Evolutionary conservation across 2,113 vertebrate genomes (phyloP), one percentile per base, ranked within the genome.

Genomic region (Pteropus alecto): DNA sequence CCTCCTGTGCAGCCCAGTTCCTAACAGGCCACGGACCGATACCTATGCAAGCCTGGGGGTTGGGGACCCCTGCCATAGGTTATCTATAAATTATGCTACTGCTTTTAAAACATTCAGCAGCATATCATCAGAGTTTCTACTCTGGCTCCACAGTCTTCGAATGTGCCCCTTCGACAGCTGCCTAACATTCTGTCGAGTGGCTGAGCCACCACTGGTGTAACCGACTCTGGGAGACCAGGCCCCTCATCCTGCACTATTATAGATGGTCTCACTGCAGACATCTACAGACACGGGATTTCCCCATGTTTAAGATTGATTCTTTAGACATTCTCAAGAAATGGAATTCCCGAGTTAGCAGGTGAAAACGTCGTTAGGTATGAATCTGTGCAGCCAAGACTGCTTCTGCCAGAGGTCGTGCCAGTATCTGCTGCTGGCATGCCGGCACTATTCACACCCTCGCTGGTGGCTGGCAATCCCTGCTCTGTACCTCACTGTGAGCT

Each of bases 191-290:
- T 1, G 28, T 28, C 6, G 0, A 21, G 38, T 4, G 60, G 78
- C 73, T 58, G 48, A 16, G 43, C 6, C 9, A 10, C 35, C 63
- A 33, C 18, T 6, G n/a, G 2, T 0, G 0, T 46, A 48, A 58
- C 38, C 18, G 2, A 5, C 35, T 11, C 0, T 14, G 33, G 35
- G 7, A 2, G 0, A 30, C 0, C 1, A 0, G 12, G 54, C 21
- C 38, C 67, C 73, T 35, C 6, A 0, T 14, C 68, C 35, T 33
- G 28, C 12, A 1, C 30, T 9, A 1, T 1, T 21, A 11, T 1
- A 46, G 33, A 51, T 16, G 35, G 54, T 22, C 86, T 67, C 74
- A 24, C 35, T 3, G 13, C 41, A 30, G 19, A 74, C 24, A 30
- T 35, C 30, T 30, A 43, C 41, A 15, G 19, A 48, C 24, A 6